Conservation (phyloP, 2,797 vertebrate genomes). For the Lophius americanus region DNA sequence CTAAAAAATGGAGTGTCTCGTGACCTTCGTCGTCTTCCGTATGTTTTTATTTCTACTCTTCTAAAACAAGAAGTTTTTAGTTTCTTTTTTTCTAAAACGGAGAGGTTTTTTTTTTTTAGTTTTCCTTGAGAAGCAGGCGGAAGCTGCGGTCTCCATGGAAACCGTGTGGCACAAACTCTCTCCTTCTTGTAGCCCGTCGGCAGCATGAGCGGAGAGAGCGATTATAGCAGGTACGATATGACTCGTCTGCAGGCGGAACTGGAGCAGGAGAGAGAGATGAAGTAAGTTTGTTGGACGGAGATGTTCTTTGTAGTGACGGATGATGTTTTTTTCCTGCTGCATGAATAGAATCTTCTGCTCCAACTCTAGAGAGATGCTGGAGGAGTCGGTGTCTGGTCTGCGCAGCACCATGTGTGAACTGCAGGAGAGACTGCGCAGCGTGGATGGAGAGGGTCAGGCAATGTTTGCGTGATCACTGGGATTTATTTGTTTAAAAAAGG, state of each 20-base stretch:
- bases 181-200: neutral
- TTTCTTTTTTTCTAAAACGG: too few species aligned
- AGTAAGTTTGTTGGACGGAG: conserved; percentile 61
- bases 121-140: conserved; percentile 16
- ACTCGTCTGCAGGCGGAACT: conserved; percentile 67
- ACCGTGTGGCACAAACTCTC: conserved; percentile 44
- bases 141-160: conserved; percentile 61
- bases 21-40: too few species aligned
- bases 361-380: conserved; percentile 82
- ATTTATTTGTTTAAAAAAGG: neutral
- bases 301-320: too few species aligned
- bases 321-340: neutral
- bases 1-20: too few species aligned
- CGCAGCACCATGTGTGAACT: conserved; percentile 82
- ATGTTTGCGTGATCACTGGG: neutral
- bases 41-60: too few species aligned
- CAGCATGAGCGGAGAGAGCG: conserved; percentile 59
- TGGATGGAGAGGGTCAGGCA: conserved; percentile 84
- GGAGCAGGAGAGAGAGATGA: conserved; percentile 73
- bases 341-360: neutral
- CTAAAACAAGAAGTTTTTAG: too few species aligned
- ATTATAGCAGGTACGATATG: conserved; percentile 56
- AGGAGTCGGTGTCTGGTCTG: conserved; percentile 85
- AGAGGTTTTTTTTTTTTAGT: too few species aligned
- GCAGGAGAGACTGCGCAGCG: conserved; percentile 80